Percentiles rank a stretch among this genome's conserved stretches.
These are phyloP conservation scores for Mythimna albipuncta DNA, from an alignment of 2,888 invertebrate genomes.

Conservation along the genomic window DNA sequence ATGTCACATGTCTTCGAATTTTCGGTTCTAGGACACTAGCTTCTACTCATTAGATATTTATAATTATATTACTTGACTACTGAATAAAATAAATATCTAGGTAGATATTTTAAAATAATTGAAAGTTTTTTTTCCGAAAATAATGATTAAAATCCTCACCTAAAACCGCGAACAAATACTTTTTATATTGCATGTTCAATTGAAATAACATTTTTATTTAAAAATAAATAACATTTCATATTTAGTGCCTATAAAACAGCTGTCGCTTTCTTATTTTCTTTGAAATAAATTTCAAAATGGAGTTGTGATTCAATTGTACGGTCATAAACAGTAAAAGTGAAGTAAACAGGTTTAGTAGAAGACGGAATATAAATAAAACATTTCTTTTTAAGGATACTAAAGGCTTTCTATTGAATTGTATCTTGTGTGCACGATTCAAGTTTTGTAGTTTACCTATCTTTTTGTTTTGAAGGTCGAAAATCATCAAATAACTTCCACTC, in stretches of 20 bases:
- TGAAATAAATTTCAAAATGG: constrained; percentile 47
- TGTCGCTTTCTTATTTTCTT: constrained; percentile 29
- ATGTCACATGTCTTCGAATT: too few species aligned
- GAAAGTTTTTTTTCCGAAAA: constrained; percentile 3
- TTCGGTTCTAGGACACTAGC: too few species aligned
- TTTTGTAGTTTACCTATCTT: background rate
- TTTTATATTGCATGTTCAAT: constrained; percentile 53
- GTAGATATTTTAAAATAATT: background rate
- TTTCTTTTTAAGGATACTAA: constrained; percentile 13
- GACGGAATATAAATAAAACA: constrained; percentile 43
- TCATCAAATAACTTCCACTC: too few species aligned
- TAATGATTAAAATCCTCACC: constrained; percentile 58
- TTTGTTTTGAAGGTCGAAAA: too few species aligned
- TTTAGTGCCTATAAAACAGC: constrained; percentile 39
- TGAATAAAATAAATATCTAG: background rate
- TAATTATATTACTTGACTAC: background rate
- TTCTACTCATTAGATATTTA: background rate
- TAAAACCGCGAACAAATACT: constrained; percentile 50
- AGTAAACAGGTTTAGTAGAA: constrained; percentile 33
- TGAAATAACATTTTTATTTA: constrained; percentile 31
- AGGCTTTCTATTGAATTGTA: constrained; percentile 17
- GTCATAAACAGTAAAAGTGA: constrained; percentile 48
- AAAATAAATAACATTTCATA: constrained; percentile 43
- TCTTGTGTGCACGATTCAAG: background rate
- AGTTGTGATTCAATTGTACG: constrained; percentile 50